Evolutionary conservation across 2,113 vertebrate species (phyloP).

Genomic region (Carlito syrichta): DNA sequence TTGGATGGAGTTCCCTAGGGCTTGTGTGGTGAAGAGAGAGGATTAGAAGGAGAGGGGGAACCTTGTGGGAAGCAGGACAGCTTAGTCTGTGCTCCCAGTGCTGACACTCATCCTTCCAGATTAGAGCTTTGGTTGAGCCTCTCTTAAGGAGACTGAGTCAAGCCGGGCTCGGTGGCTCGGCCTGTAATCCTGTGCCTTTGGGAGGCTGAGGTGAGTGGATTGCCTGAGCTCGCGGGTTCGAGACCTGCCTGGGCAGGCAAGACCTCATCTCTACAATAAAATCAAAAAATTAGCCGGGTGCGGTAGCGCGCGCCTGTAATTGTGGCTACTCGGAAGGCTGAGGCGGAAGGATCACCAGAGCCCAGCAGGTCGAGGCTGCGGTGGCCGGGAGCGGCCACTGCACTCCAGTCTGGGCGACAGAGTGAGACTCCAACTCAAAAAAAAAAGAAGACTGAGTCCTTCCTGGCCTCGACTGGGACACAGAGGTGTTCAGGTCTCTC

Average conservation of each 20-base stretch:
- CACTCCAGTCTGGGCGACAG: too few species aligned
- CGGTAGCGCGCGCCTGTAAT: too few species aligned
- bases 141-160: too few species aligned
- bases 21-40: neutral
- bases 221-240: neutral
- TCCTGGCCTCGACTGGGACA: neutral
- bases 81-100: neutral
- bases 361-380: too few species aligned
- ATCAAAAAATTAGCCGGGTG: neutral
- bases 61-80: neutral
- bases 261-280: neutral
- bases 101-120: neutral
- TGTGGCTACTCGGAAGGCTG: too few species aligned
- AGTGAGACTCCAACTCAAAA: too few species aligned
- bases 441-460: too few species aligned
- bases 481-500: neutral
- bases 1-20: neutral
- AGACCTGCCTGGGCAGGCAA: neutral
- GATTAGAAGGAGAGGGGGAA: neutral
- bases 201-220: neutral
- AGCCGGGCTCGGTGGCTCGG: too few species aligned
- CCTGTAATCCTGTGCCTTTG: neutral
- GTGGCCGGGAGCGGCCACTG: too few species aligned
- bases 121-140: neutral
- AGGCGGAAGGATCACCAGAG: too few species aligned